A percentile compares a stretch with the other conserved stretches of the same genome.
Evolutionary conservation across 53 echinoderm and acorn worm genomes (phyloP).

Genomic region (Apostichopus leukothele): DNA sequence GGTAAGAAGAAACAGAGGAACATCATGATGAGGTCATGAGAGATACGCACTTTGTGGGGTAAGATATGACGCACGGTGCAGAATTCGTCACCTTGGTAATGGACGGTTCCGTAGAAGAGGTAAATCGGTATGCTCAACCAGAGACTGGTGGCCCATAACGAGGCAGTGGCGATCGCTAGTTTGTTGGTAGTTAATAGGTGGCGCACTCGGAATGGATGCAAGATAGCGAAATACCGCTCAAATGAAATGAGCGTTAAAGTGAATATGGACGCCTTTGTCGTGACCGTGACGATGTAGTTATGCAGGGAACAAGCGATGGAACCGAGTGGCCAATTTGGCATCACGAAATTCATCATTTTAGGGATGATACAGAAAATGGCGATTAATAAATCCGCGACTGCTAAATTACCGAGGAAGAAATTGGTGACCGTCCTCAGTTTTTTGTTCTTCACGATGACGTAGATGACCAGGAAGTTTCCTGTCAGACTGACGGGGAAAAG

Average conservation of each 20-base stretch:
- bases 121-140: conserved; percentile 63
- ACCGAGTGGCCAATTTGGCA: conserved; percentile 62
- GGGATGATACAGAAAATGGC: conserved; percentile 82
- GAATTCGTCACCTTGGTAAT: conserved; percentile 14
- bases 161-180: conserved; percentile 58
- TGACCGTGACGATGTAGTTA: conserved; percentile 67
- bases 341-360: conserved; percentile 69
- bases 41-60: neutral
- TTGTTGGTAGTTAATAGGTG: conserved; percentile 69
- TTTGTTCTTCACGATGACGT: conserved; percentile 74
- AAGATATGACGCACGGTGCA: conserved; percentile 25
- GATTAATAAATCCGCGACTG: conserved; percentile 81
- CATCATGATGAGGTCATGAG: conserved; percentile 57
- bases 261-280: conserved; percentile 79
- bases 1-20: conserved; percentile 72
- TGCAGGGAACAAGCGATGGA: conserved; percentile 73
- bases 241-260: conserved; percentile 85
- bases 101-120: conserved; percentile 38
- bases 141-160: conserved; percentile 68
- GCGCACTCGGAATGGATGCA: conserved; percentile 76
- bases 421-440: conserved; percentile 92
- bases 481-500: conserved; percentile 66
- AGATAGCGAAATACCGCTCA: conserved; percentile 86
- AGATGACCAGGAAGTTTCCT: conserved; percentile 88
- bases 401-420: conserved; percentile 91